Conservation (phyloP, 2,797 vertebrate species). For the Oophaga sylvatica region DNA sequence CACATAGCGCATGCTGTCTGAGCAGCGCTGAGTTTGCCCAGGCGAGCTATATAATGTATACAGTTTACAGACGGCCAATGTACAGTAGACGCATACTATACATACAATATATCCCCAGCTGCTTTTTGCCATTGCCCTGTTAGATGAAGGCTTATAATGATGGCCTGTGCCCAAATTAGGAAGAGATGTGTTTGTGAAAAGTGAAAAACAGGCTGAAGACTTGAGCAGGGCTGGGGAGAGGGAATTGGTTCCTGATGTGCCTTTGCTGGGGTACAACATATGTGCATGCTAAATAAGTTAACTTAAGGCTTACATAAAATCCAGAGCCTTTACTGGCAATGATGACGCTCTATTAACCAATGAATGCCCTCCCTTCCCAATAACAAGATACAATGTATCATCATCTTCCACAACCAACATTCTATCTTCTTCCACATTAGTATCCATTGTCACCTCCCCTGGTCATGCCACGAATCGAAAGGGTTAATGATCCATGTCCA, state of each 20-base stretch:
- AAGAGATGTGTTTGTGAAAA: conserved; percentile 41
- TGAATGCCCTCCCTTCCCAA: neutral
- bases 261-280: conserved; percentile 15
- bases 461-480: neutral
- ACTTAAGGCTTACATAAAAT: conserved; percentile 30
- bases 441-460: neutral
- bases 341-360: conserved; percentile 10
- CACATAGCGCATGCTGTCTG: conserved; percentile 20
- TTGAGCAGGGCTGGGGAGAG: neutral
- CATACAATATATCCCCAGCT: conserved; percentile 38
- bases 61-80: conserved; percentile 54
- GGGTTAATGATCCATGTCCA: neutral
- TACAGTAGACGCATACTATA: conserved; percentile 50
- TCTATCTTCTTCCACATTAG: too few relatives aligned
- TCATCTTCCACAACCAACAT: neutral
- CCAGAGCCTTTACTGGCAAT: neutral
- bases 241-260: conserved; percentile 47
- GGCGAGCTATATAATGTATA: conserved; percentile 46
- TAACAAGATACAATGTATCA: conserved; percentile 3
- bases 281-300: conserved; percentile 42
- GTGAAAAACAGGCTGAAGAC: conserved; percentile 45
- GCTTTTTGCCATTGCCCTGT: conserved; percentile 24
- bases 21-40: conserved; percentile 8
- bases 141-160: conserved; percentile 29
- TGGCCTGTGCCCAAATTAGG: conserved; percentile 55